Base-by-base conservation (phyloP, 1,140 invertebrate species). In the Eumeta japonica region DNA sequence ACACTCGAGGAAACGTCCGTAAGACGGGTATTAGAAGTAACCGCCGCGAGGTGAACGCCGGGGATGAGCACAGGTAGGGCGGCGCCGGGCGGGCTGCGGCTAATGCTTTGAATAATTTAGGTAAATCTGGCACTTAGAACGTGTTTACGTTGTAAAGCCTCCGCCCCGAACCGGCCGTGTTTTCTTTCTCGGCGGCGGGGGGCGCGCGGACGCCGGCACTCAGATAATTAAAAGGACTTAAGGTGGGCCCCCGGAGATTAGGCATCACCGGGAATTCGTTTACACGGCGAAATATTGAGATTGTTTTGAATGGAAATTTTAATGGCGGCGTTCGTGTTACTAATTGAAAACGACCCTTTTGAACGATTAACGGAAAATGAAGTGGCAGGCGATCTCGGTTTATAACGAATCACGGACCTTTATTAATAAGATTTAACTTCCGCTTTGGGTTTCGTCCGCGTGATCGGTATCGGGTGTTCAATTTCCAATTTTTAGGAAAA, bases 241-340 rank as follows among this genome's bases (percentile, higher is more conserved):
- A 52, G 49, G 48, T 48, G 48, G 39, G 50, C 48, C 18, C 35
- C 18, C 35, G 18, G 40, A 53, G 57, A 60, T 62, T 62, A 62
- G 43, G 54, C 31, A 31, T 44, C 45, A 53, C 35, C 16, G 31
- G 33, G 43, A 38, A 43, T 43, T 42, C 46, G 32, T 43, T 42
- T 39, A 38, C 43, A 40, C 39, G 40, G 35, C 46, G 48, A 52
- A 56, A 58, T 55, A 58, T 54, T 61, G 45, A 67, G 56, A 64
- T 61, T 62, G 54, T 62, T 63, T 60, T 61, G 52, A 64, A 63
- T 54, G 59, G 62, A 58, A 62, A 61, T 67, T 67, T 64, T 67
- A 64, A 67, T 64, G 61, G 62, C 49, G 50, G 29, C 43, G 48
- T 46, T 44, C 43, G 45, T 32, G 48, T 48, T 46, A 38, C 48